A percentile compares a stretch with the other conserved stretches of the same genome.
These are phyloP conservation scores for Neomorphus geoffroyi DNA, from an alignment of 2,797 vertebrate species.

Conservation along the genomic window DNA sequence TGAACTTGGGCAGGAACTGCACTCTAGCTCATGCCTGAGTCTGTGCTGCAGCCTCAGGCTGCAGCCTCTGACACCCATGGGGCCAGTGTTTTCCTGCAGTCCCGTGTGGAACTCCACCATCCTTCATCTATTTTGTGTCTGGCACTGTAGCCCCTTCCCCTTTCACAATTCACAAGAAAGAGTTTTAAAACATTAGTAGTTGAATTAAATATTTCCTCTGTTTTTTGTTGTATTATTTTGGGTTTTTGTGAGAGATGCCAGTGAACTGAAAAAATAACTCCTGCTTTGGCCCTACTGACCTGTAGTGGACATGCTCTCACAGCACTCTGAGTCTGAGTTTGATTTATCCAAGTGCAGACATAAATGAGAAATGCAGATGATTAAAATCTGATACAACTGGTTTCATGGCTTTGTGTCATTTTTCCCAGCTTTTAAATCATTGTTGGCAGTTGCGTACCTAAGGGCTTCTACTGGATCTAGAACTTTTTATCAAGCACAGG, in stretches of 20 bases:
- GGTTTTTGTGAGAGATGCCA: neutral
- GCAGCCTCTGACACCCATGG: neutral
- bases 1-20: neutral
- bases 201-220: neutral
- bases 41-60: neutral
- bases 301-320: neutral
- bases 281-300: neutral
- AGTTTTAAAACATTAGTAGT: neutral
- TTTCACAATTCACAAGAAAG: neutral
- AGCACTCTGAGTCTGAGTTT: no score
- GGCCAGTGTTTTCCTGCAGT: neutral
- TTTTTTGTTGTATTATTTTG: neutral
- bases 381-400: neutral
- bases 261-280: neutral
- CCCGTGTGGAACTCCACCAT: neutral
- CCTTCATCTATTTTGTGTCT: neutral
- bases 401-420: neutral
- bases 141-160: neutral
- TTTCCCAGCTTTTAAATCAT: neutral
- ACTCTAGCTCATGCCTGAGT: accelerated
- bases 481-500: neutral
- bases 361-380: neutral
- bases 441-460: neutral
- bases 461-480: neutral
- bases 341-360: no score